Base-by-base conservation (phyloP, 2,113 vertebrate genomes). In the Campylomormyrus numenius region DNA sequence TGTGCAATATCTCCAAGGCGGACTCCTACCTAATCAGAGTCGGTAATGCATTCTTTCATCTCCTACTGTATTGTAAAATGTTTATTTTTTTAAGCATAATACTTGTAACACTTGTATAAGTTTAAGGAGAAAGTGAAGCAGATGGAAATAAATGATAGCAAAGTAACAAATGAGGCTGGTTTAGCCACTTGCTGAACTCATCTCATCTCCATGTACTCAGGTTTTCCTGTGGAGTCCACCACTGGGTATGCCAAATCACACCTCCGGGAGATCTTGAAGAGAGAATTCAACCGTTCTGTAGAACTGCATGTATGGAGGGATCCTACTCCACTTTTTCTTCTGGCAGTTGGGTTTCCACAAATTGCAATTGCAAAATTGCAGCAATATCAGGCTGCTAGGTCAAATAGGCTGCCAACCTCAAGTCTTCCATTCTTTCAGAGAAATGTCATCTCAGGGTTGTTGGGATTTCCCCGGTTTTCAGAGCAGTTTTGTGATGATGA, bases 21-120 rank as follows among this genome's bases (percentile, higher is more conserved):
- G 95, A 96, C 90, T 94, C 95, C 94, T 96, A 96, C 93, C 93
- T 96, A 92, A 95, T 96, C 91, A 88, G 95, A 96, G 95, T 96
- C 35, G 96, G 96, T 96, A 92, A 94, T 94, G 42, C 39, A 21
- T 90, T 15, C 15, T 27, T 3, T 27, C 35, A 80, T 7, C 45
- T 46, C 1, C 21, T 66, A 62, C 5, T 88, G 31, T 53, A 53
- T 35, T 39, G 13, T 87, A 9, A 50, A 53, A 31, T 87, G n/a
- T 53, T 50, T 52, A 17, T 39, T 35, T 31, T 52, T 87, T 56
- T 39, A 87, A 6, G 27, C 13, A 35, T 50, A 15, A 4, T 53
- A 31, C 27, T 19, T 87, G 15, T 53, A 53, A 56, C 45, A 48
- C 7, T 87, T 52, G 13, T 19, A 5, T 19, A 17, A 56, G 4